Evolutionary conservation across 2,113 vertebrate species (phyloP).

Genomic region (Trogon surrucura): DNA sequence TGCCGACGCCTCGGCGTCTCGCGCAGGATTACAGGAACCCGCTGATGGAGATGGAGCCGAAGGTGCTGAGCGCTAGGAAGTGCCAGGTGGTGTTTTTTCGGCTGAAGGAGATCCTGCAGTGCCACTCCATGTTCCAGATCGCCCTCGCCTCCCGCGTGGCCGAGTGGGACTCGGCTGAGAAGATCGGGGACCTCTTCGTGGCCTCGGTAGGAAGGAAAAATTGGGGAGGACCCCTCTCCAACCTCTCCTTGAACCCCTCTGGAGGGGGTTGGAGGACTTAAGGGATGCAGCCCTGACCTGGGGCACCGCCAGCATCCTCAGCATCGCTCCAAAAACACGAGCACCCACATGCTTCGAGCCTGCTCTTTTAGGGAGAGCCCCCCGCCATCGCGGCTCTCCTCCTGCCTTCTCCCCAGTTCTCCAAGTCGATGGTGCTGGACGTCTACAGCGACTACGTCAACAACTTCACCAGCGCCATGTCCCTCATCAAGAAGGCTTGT

Average conservation of each 20-base stretch:
- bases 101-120: slow-evolving; percentile 91
- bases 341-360: neutral
- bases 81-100: slow-evolving; percentile 89
- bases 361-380: too few species aligned
- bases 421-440: slow-evolving; percentile 96
- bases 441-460: slow-evolving; percentile 98
- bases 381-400: accelerated
- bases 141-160: slow-evolving; percentile 90
- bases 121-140: slow-evolving; percentile 97
- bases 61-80: slow-evolving; percentile 88
- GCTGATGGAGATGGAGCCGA: slow-evolving; percentile 88
- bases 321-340: neutral
- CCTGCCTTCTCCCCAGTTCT: slow-evolving; percentile 80
- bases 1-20: accelerated
- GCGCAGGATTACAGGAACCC: slow-evolving; percentile 90
- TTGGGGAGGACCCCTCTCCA: accelerated
- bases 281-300: neutral
- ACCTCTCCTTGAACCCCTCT: too few species aligned
- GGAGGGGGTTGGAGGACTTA: neutral
- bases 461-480: slow-evolving; percentile 97
- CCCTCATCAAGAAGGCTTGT: slow-evolving; percentile 95
- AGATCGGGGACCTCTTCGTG: slow-evolving; percentile 94
- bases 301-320: neutral
- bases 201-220: slow-evolving; percentile 81
- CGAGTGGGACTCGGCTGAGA: slow-evolving; percentile 91